Evolutionary conservation across 1,140 invertebrate species (phyloP).

Genomic region (Trachymyrmex septentrionalis): DNA sequence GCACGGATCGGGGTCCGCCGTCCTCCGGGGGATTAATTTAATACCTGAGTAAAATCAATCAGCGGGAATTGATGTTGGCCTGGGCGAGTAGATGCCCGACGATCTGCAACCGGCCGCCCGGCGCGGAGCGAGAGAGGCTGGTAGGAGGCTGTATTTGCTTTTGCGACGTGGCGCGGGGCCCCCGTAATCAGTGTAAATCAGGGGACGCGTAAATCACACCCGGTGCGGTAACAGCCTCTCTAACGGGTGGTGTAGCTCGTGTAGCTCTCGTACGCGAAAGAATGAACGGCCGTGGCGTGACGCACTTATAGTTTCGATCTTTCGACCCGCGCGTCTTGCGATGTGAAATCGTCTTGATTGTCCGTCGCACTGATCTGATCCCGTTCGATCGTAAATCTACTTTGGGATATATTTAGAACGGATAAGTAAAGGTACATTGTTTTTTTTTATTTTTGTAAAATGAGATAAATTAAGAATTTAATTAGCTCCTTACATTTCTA

Average conservation of each 20-base stretch:
- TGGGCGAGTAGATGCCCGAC: constrained; percentile 77
- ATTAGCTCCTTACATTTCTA: background rate
- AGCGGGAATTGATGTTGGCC: constrained; percentile 82
- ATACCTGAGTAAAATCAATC: constrained; percentile 85
- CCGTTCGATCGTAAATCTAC: constrained; percentile 16
- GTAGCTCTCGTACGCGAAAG: constrained; percentile 47
- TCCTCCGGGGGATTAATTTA: constrained; percentile 83
- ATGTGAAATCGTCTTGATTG: constrained; percentile 17
- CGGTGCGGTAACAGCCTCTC: constrained; percentile 81
- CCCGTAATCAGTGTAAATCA: constrained; percentile 87
- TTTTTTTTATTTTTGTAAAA: too few relatives aligned
- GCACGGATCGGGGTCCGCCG: constrained; percentile 24
- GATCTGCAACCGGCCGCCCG: constrained; percentile 60
- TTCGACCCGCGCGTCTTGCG: background rate
- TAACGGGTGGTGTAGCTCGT: constrained; percentile 79
- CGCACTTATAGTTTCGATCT: constrained; percentile 31
- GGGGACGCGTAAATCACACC: constrained; percentile 86
- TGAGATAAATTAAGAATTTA: background rate
- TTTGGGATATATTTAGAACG: background rate
- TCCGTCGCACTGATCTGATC: background rate
- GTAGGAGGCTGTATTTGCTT: constrained; percentile 82
- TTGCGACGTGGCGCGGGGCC: constrained; percentile 83
- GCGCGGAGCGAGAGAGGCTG: constrained; percentile 43
- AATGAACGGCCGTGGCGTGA: constrained; percentile 20
- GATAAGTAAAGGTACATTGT: background rate